Conservation (phyloP, 2,888 invertebrate species). For the Noctuana brunneofusca region DNA sequence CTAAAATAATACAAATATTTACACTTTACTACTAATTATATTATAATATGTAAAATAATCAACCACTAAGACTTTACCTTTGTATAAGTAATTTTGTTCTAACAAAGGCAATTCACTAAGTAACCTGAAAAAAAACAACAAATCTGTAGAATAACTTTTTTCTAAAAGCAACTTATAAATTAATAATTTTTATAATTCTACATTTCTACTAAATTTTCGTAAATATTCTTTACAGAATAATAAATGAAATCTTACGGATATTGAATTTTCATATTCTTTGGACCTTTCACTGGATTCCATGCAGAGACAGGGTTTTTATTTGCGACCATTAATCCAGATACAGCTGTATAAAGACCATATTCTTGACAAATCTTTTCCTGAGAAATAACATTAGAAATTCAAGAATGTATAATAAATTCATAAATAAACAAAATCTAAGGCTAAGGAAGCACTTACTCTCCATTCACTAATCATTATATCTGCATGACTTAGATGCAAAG, state of each 20-base stretch:
- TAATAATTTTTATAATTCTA: too few species aligned
- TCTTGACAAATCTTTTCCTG: constrained; percentile 77
- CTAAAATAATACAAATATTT: neutral
- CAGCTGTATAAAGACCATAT: constrained; percentile 84
- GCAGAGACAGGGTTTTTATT: constrained; percentile 86
- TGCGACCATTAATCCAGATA: constrained; percentile 87
- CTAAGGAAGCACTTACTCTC: constrained; percentile 74
- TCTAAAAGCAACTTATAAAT: too few species aligned
- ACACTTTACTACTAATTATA: constrained; percentile 57
- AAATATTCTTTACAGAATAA: neutral
- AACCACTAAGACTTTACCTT: constrained; percentile 71
- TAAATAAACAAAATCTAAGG: neutral
- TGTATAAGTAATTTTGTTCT: constrained; percentile 67
- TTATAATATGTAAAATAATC: constrained; percentile 76
- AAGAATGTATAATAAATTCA: neutral
- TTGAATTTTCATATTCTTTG: constrained; percentile 69
- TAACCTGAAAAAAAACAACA: constrained; percentile 54
- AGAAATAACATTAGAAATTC: neutral
- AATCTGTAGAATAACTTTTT: neutral
- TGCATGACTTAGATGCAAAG: constrained; percentile 87
- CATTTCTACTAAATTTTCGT: too few species aligned
- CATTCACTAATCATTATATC: constrained; percentile 86
- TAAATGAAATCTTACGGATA: constrained; percentile 64
- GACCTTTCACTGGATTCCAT: constrained; percentile 89
- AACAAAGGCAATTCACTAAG: constrained; percentile 59